phyloP scores from a whole-genome alignment of 2,888 invertebrate genomes.

The Dendrolimus pini region DNA sequence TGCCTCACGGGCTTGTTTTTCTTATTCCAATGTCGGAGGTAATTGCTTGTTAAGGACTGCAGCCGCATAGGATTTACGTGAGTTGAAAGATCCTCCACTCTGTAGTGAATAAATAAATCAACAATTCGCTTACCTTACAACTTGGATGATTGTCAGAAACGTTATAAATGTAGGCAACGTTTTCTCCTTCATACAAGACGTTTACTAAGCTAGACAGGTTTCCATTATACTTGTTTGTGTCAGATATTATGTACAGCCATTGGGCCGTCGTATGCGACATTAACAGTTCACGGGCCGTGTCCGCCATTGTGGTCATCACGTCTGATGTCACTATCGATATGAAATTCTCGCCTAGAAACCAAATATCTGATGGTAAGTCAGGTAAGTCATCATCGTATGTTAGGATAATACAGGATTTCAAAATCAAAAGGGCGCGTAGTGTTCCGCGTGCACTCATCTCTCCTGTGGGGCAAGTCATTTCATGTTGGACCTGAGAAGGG shows the following conservation, averaged over 20 bases:
- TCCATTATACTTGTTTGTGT: constrained; percentile 64
- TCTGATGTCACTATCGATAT: constrained; percentile 79
- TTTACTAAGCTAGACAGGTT: constrained; percentile 76
- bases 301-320: constrained; percentile 79
- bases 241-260: constrained; percentile 88
- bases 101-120: too few species aligned
- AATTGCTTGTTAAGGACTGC: too few species aligned
- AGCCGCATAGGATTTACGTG: too few species aligned
- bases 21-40: too few species aligned
- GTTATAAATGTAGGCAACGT: constrained; percentile 87
- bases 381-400: too few species aligned
- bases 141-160: constrained; percentile 65
- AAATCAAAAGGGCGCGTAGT: too few species aligned
- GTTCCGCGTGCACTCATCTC: too few species aligned
- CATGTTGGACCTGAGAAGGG: too few species aligned
- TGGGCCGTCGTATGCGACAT: constrained; percentile 85
- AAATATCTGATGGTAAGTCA: background rate
- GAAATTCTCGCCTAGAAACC: constrained; percentile 69
- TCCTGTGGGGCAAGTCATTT: too few species aligned
- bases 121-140: constrained; percentile 67
- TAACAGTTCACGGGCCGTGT: constrained; percentile 79
- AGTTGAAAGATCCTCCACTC: too few species aligned
- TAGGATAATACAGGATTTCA: too few species aligned
- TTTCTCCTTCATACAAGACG: constrained; percentile 84
- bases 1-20: too few species aligned